A percentile compares a stretch with the other conserved stretches of the same genome.
These are phyloP conservation scores for Columbina picui DNA, from an alignment of 2,113 vertebrate genomes.

Conservation along the genomic window DNA sequence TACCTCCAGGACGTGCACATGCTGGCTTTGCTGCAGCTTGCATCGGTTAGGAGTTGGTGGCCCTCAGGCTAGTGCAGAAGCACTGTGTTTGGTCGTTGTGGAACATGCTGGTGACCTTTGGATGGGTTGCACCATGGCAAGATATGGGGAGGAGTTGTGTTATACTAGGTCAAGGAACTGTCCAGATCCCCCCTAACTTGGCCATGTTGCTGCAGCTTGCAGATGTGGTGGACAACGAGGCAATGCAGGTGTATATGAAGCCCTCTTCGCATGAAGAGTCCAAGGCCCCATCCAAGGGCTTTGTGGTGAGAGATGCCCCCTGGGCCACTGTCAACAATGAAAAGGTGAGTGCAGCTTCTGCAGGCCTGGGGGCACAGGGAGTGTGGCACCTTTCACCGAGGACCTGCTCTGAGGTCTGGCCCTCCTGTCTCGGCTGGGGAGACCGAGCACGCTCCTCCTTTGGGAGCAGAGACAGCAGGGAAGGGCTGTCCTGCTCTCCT, in stretches of 20 bases:
- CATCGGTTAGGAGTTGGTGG: neutral
- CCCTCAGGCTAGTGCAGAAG: neutral
- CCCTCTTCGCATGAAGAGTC: constrained; percentile 84
- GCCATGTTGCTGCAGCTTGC: constrained; percentile 78
- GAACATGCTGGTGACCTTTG: neutral
- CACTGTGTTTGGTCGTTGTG: neutral
- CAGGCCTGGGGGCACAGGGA: neutral
- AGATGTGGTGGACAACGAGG: constrained; percentile 92
- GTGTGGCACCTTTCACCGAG: neutral
- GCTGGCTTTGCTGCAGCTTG: neutral
- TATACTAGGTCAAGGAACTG: neutral
- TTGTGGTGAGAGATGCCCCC: constrained; percentile 97
- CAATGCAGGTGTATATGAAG: constrained; percentile 91
- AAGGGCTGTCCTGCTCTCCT: neutral
- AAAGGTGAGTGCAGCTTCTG: constrained; percentile 80
- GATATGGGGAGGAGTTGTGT: neutral
- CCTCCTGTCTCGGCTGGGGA: neutral
- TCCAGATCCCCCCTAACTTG: neutral
- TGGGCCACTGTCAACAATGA: constrained; percentile 87
- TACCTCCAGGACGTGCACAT: neutral
- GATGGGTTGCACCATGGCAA: neutral
- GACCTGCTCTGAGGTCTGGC: neutral
- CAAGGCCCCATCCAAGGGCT: constrained; percentile 91
- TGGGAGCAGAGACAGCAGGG: neutral
- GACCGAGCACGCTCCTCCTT: neutral